Evolutionary conservation across 2,797 vertebrate genomes (phyloP).

Genomic region (Anas bernieri): DNA sequence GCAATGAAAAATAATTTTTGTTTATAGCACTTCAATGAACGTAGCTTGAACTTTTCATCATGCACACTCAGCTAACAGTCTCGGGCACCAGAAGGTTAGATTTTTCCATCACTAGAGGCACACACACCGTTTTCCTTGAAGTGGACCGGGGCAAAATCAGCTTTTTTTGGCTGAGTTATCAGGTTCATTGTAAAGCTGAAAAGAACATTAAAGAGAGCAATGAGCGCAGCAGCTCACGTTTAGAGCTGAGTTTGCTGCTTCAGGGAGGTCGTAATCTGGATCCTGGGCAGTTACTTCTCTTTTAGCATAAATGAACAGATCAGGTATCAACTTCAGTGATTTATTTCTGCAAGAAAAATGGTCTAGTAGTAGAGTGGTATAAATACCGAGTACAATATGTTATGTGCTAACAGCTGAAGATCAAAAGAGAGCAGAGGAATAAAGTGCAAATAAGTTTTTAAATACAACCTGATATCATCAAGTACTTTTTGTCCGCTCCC

Average conservation of each 20-base stretch:
- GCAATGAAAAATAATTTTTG: not conserved
- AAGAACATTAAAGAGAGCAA: not conserved
- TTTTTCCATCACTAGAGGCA: not conserved
- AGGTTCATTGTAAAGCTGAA: not conserved
- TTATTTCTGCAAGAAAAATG: not conserved
- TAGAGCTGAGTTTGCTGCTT: not conserved
- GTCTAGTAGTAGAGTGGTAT: not conserved
- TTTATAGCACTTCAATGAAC: not conserved
- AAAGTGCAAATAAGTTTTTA: fast-evolving
- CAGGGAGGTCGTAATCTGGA: not conserved
- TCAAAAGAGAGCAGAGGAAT: not conserved
- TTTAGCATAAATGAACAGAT: not conserved
- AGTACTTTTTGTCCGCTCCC: not conserved
- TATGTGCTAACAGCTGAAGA: not conserved
- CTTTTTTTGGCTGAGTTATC: not conserved
- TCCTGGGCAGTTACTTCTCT: not conserved
- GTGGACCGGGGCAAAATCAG: not conserved
- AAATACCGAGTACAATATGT: not conserved
- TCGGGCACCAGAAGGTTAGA: not conserved
- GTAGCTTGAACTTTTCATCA: not conserved
- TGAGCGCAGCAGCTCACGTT: not conserved
- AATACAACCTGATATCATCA: not conserved
- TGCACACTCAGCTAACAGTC: not conserved
- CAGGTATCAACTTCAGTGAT: not conserved
- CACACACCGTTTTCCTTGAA: not conserved